Conservation (phyloP, 1,140 invertebrate species). For the Leptonema lineaticorne region DNA sequence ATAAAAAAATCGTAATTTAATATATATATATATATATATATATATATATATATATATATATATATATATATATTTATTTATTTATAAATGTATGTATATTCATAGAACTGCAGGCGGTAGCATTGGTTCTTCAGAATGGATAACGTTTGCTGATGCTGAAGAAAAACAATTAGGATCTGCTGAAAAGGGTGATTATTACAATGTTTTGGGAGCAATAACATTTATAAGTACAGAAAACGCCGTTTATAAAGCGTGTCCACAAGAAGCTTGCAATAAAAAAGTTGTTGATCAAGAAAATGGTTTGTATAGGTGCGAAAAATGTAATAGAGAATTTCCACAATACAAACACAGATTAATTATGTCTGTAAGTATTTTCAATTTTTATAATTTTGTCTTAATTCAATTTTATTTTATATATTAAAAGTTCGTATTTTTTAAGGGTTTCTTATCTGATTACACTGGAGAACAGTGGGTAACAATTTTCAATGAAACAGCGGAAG, state of each 20-base stretch:
- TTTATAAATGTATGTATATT: not conserved
- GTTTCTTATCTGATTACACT: constrained; percentile 59
- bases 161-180: constrained; percentile 62
- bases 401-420: constrained; percentile 17
- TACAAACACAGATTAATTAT: constrained; percentile 86
- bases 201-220: constrained; percentile 49
- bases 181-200: constrained; percentile 79
- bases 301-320: constrained; percentile 93
- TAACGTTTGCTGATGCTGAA: constrained; percentile 73
- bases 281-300: constrained; percentile 85
- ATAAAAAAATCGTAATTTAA: too few species aligned
- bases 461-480: constrained; percentile 89
- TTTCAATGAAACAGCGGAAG: constrained; percentile 86
- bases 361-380: constrained; percentile 61
- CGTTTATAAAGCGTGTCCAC: constrained; percentile 88
- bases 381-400: constrained; percentile 7
- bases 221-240: constrained; percentile 70
- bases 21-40: too few species aligned
- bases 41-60: too few species aligned
- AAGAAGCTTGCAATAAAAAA: constrained; percentile 89
- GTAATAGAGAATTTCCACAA: constrained; percentile 77
- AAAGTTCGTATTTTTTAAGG: constrained; percentile 45
- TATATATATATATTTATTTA: too few species aligned
- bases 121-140: constrained; percentile 58
- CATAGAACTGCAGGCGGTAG: constrained; percentile 52